phyloP scores from a whole-genome alignment of 2,113 vertebrate species.

The Xiphophorus hellerii region DNA sequence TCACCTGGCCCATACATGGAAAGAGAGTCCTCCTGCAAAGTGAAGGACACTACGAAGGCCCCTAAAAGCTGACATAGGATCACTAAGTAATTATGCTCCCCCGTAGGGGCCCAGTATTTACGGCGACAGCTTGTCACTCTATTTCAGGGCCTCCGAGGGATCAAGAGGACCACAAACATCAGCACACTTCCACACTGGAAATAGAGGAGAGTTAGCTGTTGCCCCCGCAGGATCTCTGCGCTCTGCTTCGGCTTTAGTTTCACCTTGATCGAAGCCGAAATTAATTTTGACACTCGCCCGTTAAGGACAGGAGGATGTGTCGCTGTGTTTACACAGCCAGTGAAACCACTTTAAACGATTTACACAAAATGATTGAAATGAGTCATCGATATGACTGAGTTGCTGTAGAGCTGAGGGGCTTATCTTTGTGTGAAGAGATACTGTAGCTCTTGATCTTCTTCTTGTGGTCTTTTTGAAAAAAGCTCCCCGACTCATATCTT shows the following conservation, averaged over 20 bases:
- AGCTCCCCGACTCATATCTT: conserved; percentile 6
- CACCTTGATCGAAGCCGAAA: conserved; percentile 46
- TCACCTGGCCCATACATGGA: conserved; percentile 3
- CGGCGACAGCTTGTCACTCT: conserved; percentile 78
- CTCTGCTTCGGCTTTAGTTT: conserved; percentile 22
- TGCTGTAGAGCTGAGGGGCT: conserved; percentile 30
- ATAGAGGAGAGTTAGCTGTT: conserved; percentile 57
- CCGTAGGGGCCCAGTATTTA: conserved; percentile 72
- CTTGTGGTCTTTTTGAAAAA: conserved; percentile 64
- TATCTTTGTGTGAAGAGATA: conserved; percentile 55
- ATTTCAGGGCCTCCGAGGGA: conserved; percentile 69
- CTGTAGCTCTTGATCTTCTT: conserved; percentile 49
- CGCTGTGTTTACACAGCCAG: neutral
- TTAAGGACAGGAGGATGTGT: neutral
- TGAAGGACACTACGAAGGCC: conserved; percentile 51
- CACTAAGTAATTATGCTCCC: conserved; percentile 70
- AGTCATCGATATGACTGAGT: conserved; percentile 21
- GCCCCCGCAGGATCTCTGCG: conserved; percentile 53
- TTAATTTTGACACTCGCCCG: neutral
- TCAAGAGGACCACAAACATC: conserved; percentile 60
- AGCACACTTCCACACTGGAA: conserved; percentile 60
- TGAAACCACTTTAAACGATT: neutral
- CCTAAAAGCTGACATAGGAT: conserved; percentile 41
- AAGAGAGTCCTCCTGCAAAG: conserved; percentile 29
- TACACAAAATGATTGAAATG: neutral